Base-by-base conservation (phyloP, 2,888 invertebrate species). In the Drosophila ustulata region DNA sequence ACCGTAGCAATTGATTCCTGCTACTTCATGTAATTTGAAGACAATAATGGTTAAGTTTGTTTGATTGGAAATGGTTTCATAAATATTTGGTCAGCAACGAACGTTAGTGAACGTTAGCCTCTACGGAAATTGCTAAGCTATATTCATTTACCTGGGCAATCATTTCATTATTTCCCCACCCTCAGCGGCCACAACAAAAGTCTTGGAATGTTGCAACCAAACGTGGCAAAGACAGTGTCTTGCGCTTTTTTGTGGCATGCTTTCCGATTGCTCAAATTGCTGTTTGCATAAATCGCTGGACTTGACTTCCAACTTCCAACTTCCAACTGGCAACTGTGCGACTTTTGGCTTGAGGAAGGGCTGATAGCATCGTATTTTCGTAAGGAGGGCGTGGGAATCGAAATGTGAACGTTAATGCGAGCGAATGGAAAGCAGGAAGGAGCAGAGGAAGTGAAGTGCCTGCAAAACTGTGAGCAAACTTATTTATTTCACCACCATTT, bases 351-450 rank as follows among this genome's bases (percentile, higher is more conserved):
- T 37, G 37, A 37, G 75, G 82, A 83, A 87, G 67, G 9, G 32
- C 50, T 66, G 82, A 82, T 87, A 72, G 69, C 80, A 82, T 82
- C 87, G 57, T 51, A 59, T 66, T 71, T 85, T 78, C 61, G 71
- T 74, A 74, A 75, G 67, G 39, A 49, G 7, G 30, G 49, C 55
- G 43, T 71, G 67, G 59, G 56, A 63, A 56, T 53, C 47, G 52
- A 62, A 71, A 43, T 41, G 71, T 66, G 71, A 30, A 55, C 46
- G 64, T 13, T 26, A 34, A 49, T 41, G 63, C 34, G 30, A 47
- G 41, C 39, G 13, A 39, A 3, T 39, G 13, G 13, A 13, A 39
- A 18, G 39, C 2, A 41, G 39, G 39, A 52, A 46, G 53, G 43
- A 61, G 51, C 55, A 51, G 59, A 55, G 58, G 65, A 82, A 79